Percentiles rank a stretch among this genome's conserved stretches.
These are phyloP conservation scores for Tigriopus californicus DNA, from an alignment of 2,888 invertebrate species.

Conservation along the genomic window DNA sequence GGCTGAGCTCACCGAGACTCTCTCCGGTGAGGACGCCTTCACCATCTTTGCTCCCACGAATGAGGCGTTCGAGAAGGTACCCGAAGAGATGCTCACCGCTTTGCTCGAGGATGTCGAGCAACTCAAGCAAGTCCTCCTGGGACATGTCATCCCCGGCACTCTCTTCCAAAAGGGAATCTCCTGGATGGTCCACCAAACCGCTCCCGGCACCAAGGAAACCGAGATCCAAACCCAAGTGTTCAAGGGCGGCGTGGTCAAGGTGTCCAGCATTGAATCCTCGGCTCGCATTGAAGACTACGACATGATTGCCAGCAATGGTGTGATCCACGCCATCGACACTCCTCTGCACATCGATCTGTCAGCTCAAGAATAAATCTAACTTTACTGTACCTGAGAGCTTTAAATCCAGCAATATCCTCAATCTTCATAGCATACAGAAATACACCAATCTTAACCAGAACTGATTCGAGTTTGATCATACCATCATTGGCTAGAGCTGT, in stretches of 20 bases:
- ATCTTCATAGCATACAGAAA: too few species aligned
- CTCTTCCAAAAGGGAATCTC: neutral
- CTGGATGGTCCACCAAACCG: neutral
- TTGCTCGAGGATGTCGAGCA: neutral
- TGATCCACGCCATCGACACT: conserved; percentile 9
- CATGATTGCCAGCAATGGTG: neutral
- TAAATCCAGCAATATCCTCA: too few species aligned
- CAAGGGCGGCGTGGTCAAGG: neutral
- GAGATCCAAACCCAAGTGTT: neutral
- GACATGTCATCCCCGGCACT: conserved; percentile 5
- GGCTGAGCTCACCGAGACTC: neutral
- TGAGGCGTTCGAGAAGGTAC: conserved; percentile 1
- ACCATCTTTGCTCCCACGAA: conserved; percentile 11
- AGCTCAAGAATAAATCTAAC: too few species aligned
- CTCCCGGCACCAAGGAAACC: neutral
- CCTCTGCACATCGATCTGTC: too few species aligned
- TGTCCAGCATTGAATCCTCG: neutral
- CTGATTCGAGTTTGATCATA: too few species aligned
- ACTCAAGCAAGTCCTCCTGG: neutral
- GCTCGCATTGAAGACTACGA: neutral
- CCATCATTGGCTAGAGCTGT: too few species aligned
- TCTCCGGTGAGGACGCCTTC: conserved; percentile 3
- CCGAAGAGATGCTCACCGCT: neutral
- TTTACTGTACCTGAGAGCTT: too few species aligned
- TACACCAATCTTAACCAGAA: too few species aligned